Conservation (phyloP, 2,113 vertebrate genomes). For the Thermophis baileyi region DNA sequence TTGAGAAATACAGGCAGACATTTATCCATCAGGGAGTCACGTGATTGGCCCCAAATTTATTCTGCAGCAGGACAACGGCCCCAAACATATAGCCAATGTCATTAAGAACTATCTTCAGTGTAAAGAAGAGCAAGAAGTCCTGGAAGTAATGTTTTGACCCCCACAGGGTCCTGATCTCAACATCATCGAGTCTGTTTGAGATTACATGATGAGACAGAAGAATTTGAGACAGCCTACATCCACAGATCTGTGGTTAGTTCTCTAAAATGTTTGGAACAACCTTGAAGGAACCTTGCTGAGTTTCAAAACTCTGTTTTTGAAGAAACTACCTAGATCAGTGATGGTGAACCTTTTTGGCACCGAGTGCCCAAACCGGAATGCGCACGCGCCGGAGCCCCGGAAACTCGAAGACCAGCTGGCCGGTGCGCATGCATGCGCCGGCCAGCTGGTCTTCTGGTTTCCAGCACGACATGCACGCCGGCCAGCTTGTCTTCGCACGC, state of each 20-base stretch:
- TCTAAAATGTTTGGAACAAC: no score
- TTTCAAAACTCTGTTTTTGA: no score
- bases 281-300: neutral
- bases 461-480: accelerated
- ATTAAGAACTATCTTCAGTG: neutral
- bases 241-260: neutral
- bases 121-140: neutral
- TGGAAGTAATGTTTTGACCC: neutral
- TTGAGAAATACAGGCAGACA: neutral
- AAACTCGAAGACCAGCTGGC: no score
- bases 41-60: neutral
- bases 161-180: neutral
- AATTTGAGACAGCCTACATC: neutral
- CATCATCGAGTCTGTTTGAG: neutral
- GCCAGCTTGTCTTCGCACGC: no score
- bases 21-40: neutral
- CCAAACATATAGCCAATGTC: neutral
- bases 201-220: neutral
- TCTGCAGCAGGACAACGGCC: no score
- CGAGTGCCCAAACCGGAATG: no score
- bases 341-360: no score
- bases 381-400: no score
- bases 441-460: no score
- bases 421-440: no score
- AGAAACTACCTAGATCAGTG: neutral